Percentiles rank a stretch among this genome's conserved stretches.
Evolutionary conservation across 2,113 vertebrate species (phyloP).

Genomic region (Rhea pennata): DNA sequence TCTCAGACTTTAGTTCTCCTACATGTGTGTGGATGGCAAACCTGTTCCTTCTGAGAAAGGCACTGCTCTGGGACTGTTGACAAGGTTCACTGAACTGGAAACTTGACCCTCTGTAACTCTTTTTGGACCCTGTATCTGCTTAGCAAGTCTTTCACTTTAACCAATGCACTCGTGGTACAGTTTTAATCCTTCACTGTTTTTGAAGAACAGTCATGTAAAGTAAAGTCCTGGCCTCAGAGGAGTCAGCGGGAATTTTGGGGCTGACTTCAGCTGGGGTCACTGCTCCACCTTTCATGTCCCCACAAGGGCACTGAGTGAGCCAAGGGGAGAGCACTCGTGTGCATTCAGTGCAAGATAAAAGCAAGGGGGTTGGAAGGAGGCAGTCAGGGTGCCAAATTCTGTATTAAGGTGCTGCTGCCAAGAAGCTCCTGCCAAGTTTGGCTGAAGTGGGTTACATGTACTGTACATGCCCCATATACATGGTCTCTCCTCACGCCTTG

Average conservation of each 20-base stretch:
- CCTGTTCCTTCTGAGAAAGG: neutral
- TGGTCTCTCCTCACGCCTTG: neutral
- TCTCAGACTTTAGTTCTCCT: neutral
- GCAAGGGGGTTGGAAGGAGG: neutral
- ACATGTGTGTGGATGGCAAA: neutral
- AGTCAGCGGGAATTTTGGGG: neutral
- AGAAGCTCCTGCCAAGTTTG: neutral
- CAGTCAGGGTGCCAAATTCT: neutral
- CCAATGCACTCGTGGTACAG: constrained; percentile 41
- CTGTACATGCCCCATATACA: neutral
- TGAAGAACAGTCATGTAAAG: neutral
- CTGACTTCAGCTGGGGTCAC: neutral
- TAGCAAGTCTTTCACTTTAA: constrained; percentile 68
- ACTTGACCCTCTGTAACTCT: constrained; percentile 45
- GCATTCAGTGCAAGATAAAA: neutral
- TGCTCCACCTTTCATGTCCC: accelerated
- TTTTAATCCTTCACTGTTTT: constrained; percentile 46
- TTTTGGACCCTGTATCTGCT: constrained; percentile 65
- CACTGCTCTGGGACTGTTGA: constrained; percentile 39
- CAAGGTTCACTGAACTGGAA: constrained; percentile 60
- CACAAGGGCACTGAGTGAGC: neutral
- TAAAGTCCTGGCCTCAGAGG: neutral
- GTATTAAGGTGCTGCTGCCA: neutral
- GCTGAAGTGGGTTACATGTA: neutral
- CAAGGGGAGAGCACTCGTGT: accelerated